Evolutionary conservation across 1,140 invertebrate genomes (phyloP).

Genomic region (Steinernema feltiae): DNA sequence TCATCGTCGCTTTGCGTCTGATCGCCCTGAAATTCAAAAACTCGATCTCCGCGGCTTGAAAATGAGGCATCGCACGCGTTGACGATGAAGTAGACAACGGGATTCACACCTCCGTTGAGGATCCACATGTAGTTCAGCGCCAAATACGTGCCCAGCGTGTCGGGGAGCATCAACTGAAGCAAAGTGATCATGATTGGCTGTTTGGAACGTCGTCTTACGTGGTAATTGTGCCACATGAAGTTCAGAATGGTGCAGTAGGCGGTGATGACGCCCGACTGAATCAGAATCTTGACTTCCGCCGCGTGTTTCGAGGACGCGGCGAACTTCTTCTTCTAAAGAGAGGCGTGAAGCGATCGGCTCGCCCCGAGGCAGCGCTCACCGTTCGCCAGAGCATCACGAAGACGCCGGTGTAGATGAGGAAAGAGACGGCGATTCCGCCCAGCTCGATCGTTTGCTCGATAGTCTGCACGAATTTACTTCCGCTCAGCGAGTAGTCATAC

Average conservation of each 20-base stretch:
- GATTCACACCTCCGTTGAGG: conserved; percentile 44
- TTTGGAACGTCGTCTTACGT: conserved; percentile 20
- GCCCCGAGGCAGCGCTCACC: conserved; percentile 21
- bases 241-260: conserved; percentile 46
- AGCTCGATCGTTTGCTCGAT: conserved; percentile 44
- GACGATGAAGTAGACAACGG: conserved; percentile 44
- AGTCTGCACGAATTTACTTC: conserved; percentile 34
- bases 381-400: conserved; percentile 34
- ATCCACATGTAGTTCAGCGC: conserved; percentile 51
- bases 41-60: background rate
- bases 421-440: conserved; percentile 39
- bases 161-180: conserved; percentile 39
- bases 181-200: background rate
- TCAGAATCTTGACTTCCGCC: conserved; percentile 43
- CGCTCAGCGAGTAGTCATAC: conserved; percentile 29
- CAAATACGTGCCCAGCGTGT: conserved; percentile 35
- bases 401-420: conserved; percentile 39
- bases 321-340: conserved; percentile 31
- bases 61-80: conserved; percentile 40
- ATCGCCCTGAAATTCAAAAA: conserved; percentile 6
- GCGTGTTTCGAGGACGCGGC: conserved; percentile 23
- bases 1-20: background rate
- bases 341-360: background rate
- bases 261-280: conserved; percentile 44
- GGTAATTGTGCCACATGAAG: conserved; percentile 44